Evolutionary conservation across 2,113 vertebrate species (phyloP).

Genomic region (Dinomys branickii): DNA sequence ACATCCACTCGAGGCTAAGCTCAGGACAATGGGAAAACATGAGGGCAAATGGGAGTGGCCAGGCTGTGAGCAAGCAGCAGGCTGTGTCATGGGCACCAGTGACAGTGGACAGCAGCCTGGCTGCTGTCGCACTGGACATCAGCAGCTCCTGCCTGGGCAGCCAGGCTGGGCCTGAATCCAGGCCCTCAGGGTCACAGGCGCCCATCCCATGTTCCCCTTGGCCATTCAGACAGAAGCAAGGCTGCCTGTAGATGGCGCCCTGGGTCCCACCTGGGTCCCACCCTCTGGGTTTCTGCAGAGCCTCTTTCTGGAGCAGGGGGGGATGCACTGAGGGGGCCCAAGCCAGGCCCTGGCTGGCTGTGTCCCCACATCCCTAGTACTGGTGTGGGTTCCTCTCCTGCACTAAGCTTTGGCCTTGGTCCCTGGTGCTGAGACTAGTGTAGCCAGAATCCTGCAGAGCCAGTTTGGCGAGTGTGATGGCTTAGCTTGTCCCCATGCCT

Average conservation of each 20-base stretch:
- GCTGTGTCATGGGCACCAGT: not conserved
- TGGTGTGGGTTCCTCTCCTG: not conserved
- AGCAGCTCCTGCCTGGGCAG: not conserved
- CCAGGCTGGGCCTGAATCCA: not conserved
- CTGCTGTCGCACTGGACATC: not conserved
- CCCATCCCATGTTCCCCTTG: not conserved
- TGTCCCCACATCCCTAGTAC: not conserved
- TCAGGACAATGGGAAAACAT: not conserved
- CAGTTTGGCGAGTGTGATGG: not conserved
- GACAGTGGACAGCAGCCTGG: accelerated
- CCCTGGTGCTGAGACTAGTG: not conserved
- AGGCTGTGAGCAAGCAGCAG: not conserved
- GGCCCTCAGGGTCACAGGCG: not conserved
- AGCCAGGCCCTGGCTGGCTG: not conserved
- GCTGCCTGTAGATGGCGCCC: not conserved
- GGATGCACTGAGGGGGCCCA: not conserved
- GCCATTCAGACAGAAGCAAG: not conserved
- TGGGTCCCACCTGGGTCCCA: too few species aligned
- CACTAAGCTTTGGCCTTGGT: too few species aligned
- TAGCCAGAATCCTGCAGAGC: not conserved
- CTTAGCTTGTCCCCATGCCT: not conserved
- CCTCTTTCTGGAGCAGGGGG: too few species aligned
- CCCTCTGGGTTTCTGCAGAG: not conserved
- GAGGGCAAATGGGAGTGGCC: not conserved
- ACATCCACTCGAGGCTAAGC: not conserved